Conservation (phyloP, 2,888 invertebrate genomes). For the Folsomia candida region DNA sequence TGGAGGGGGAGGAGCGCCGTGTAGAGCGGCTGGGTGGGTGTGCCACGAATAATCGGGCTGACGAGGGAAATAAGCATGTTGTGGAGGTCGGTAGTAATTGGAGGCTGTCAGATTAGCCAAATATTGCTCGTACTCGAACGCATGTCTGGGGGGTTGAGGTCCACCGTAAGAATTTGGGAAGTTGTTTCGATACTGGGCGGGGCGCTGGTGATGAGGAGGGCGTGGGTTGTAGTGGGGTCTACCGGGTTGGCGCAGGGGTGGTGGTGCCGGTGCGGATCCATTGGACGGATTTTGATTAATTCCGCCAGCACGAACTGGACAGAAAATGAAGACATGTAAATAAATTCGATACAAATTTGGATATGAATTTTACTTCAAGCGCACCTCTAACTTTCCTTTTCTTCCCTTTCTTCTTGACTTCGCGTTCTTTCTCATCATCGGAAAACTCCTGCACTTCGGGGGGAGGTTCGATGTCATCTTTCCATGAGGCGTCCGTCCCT, state of each 20-base stretch:
- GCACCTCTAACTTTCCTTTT: conserved; percentile 15
- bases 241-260: no score
- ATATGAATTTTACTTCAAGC: background rate
- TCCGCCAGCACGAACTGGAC: background rate
- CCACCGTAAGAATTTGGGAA: background rate
- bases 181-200: background rate
- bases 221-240: background rate
- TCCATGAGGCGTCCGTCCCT: conserved; percentile 87
- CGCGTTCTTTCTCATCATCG: conserved; percentile 80
- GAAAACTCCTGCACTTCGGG: conserved; percentile 72
- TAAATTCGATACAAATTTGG: no score
- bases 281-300: background rate
- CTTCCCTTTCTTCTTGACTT: conserved; percentile 47
- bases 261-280: background rate
- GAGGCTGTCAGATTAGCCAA: no score
- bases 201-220: background rate
- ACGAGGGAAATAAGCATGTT: background rate
- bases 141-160: background rate
- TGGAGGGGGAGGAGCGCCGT: background rate
- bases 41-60: background rate
- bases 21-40: conserved; percentile 1
- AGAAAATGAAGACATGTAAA: no score
- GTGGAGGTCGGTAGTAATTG: background rate
- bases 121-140: no score
- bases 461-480: conserved; percentile 77